Evolutionary conservation across 2,113 vertebrate species (phyloP), one percentile per base, ranked within the genome.

Genomic region (Pardalotus punctatus): DNA sequence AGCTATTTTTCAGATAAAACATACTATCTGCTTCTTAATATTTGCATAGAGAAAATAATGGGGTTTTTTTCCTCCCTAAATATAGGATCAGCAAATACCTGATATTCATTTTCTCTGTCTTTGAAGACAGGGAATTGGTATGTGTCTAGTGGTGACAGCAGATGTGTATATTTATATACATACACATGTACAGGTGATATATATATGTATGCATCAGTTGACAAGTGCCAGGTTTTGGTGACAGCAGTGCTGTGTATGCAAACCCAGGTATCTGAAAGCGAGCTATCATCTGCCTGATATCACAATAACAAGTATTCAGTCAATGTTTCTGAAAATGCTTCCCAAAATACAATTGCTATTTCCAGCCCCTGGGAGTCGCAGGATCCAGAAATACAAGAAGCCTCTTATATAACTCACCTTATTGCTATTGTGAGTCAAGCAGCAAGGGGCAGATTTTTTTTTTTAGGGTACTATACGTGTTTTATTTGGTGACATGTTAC

Each of bases 331-430:
- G 93, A 95, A 97, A 95, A 94, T 11, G 64, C 10, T 82, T 96
- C 92, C 92, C 56, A 88, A 96, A 95, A 90, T 90, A 94, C 47
- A 88, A 81, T 56, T 92, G 79, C 92, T 92, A 97, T 96, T 95
- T 95, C 82, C 43, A 92, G 94, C 90, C 72, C 76, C 24, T 36
- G 56, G 79, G 70, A 95, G 76, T 25, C 0, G 13, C 82, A 88
- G 76, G 67, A 87, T 88, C 84, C 94, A 94, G 90, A 93, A 96
- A 94, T 93, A 94, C 60, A 81, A 70, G 45, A 27, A 70, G 61
- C 23, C 35, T 69, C 64, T 92, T 77, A 42, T 6, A 86, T 90
- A 95, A 94, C 54, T 93, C 81, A 96, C 93, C 88, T 93, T 91
- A 90, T 40, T 81, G 76, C 77, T 90, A 51, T 57, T 71, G 69